These are phyloP conservation scores for Elysia crispata DNA, from an alignment of 2,888 invertebrate species.

Conservation along the genomic window DNA sequence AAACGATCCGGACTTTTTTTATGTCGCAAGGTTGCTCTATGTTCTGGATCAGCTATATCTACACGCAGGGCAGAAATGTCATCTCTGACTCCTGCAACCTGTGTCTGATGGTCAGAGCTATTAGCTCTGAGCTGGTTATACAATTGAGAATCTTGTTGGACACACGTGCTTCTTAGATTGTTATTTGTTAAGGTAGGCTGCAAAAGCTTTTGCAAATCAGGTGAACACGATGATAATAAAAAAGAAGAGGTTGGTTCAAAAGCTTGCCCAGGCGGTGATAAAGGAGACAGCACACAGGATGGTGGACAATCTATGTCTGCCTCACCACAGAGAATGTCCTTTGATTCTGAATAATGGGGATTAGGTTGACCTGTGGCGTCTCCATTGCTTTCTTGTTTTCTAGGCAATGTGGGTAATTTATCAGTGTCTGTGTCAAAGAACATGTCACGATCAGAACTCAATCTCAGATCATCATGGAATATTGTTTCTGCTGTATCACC, in stretches of 20 bases:
- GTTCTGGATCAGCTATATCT: slow-evolving; percentile 4
- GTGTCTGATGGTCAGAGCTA: too few relatives aligned
- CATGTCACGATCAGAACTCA: neutral
- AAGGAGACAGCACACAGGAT: slow-evolving; percentile 1
- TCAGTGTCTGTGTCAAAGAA: neutral
- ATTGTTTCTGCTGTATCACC: slow-evolving; percentile 21
- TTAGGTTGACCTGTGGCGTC: neutral
- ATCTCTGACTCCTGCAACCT: too few relatives aligned
- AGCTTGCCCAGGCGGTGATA: neutral
- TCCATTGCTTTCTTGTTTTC: neutral
- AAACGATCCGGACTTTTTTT: too few relatives aligned
- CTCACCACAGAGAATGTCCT: too few relatives aligned
- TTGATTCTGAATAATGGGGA: neutral
- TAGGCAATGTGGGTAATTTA: too few relatives aligned
- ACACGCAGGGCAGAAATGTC: slow-evolving; percentile 38
- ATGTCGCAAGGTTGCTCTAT: too few relatives aligned
- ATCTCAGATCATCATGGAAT: neutral
- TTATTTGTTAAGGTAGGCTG: too few relatives aligned
- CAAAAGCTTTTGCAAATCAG: too few relatives aligned
- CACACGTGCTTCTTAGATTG: too few relatives aligned
- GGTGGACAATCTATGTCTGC: too few relatives aligned
- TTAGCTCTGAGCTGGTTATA: too few relatives aligned
- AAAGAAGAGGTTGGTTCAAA: slow-evolving; percentile 7
- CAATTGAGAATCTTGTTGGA: too few relatives aligned
- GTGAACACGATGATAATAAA: neutral